Percentiles rank a stretch among this genome's conserved stretches.
phyloP scores from a whole-genome alignment of 2,888 invertebrate species.

The Itoplectis maculator region DNA sequence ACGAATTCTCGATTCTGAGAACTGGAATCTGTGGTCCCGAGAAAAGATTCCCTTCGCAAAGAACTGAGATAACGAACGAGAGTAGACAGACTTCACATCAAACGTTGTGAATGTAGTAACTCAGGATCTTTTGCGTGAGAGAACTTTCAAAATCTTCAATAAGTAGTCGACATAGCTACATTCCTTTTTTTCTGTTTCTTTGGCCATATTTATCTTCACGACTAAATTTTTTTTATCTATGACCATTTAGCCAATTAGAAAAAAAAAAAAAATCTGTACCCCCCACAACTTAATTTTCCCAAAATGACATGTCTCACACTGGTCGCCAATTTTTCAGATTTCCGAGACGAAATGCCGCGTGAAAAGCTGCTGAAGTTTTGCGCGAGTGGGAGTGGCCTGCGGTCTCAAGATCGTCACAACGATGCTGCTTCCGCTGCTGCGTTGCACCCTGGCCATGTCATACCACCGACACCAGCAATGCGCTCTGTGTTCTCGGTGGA shows the following conservation, averaged over 20 bases:
- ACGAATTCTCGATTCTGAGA: slow-evolving; percentile 17
- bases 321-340: not conserved
- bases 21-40: not conserved
- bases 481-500: not conserved
- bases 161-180: no score
- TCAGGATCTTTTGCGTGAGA: not conserved
- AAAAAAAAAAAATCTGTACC: not conserved
- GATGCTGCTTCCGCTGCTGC: slow-evolving; percentile 39
- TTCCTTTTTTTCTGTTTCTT: not conserved
- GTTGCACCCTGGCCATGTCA: slow-evolving; percentile 51
- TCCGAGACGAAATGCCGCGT: not conserved
- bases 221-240: no score
- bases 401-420: not conserved
- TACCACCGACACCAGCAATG: not conserved
- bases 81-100: not conserved
- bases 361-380: slow-evolving; percentile 10
- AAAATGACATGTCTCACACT: not conserved
- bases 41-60: not conserved
- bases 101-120: not conserved
- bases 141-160: not conserved
- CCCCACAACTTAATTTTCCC: not conserved
- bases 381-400: slow-evolving; percentile 54
- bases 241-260: no score
- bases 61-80: slow-evolving; percentile 10
- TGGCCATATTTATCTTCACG: no score